Conservation (phyloP, 2,888 invertebrate genomes). For the Nysson spinosus region DNA sequence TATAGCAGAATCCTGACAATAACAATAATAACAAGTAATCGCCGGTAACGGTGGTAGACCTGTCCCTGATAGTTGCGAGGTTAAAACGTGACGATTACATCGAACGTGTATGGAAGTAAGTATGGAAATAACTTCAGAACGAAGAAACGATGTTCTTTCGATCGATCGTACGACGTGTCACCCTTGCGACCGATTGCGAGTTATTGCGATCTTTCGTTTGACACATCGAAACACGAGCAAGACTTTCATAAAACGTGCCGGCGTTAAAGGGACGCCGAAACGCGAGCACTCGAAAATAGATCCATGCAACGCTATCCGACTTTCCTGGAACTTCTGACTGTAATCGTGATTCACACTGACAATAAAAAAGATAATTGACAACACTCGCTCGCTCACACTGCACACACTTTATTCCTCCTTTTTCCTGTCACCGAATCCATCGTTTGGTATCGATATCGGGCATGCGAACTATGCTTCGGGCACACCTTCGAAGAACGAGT, state of each 20-base stretch:
- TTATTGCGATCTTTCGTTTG: neutral
- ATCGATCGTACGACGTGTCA: slow-evolving; percentile 19
- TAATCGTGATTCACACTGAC: slow-evolving; percentile 9
- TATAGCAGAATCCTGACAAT: slow-evolving; percentile 32
- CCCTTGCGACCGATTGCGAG: slow-evolving; percentile 1
- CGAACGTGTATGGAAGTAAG: slow-evolving; percentile 4
- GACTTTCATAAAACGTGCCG: neutral
- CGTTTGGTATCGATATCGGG: too few relatives aligned
- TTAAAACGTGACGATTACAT: slow-evolving; percentile 1
- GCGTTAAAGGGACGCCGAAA: slow-evolving; percentile 11
- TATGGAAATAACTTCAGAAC: neutral
- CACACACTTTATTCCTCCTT: neutral
- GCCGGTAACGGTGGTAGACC: slow-evolving; percentile 5
- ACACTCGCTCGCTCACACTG: neutral
- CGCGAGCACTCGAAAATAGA: slow-evolving; percentile 45
- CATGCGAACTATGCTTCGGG: too few relatives aligned
- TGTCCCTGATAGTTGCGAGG: slow-evolving; percentile 23
- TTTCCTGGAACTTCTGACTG: slow-evolving; percentile 34
- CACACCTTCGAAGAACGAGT: too few relatives aligned
- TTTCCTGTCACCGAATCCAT: too few relatives aligned
- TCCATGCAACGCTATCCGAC: slow-evolving; percentile 23
- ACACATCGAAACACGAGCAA: too few relatives aligned
- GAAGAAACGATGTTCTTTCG: slow-evolving; percentile 15
- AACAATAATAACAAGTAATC: too few relatives aligned
- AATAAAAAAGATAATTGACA: neutral